phyloP scores from a whole-genome alignment of 2,888 invertebrate species.

The Noctua fimbriata region DNA sequence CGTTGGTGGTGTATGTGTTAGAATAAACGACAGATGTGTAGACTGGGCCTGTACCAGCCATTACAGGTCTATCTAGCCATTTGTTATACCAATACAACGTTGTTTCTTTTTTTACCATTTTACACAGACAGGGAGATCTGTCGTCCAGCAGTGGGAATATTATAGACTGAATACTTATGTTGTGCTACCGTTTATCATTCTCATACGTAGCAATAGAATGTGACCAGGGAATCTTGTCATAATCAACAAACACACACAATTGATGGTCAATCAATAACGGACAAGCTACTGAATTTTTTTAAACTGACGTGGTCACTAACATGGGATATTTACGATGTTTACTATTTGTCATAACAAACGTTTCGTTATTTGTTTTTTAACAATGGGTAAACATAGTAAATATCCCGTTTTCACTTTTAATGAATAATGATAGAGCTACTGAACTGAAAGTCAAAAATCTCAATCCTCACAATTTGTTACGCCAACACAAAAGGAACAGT shows the following conservation, averaged over 20 bases:
- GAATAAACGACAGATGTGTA: slow-evolving; percentile 82
- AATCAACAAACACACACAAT: background rate
- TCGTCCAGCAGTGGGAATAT: background rate
- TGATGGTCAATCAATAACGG: background rate
- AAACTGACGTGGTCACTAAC: too few relatives aligned
- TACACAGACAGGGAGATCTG: background rate
- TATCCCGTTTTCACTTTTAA: too few relatives aligned
- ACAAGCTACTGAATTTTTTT: too few relatives aligned
- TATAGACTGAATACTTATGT: background rate
- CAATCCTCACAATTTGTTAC: background rate
- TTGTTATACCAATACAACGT: slow-evolving; percentile 73
- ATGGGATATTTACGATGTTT: too few relatives aligned
- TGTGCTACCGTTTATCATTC: background rate
- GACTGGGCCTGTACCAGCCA: slow-evolving; percentile 86
- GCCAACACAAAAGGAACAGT: background rate
- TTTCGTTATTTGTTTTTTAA: too few relatives aligned
- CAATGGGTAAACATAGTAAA: too few relatives aligned
- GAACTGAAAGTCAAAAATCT: background rate
- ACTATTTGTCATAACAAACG: too few relatives aligned
- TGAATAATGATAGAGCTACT: background rate
- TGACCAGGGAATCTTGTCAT: background rate
- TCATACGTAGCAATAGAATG: background rate
- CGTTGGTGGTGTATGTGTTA: slow-evolving; percentile 67
- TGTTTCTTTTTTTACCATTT: slow-evolving; percentile 64
- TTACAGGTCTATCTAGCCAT: slow-evolving; percentile 83